Base-by-base conservation (phyloP, 2,888 invertebrate genomes). In the Netelia inedita region DNA sequence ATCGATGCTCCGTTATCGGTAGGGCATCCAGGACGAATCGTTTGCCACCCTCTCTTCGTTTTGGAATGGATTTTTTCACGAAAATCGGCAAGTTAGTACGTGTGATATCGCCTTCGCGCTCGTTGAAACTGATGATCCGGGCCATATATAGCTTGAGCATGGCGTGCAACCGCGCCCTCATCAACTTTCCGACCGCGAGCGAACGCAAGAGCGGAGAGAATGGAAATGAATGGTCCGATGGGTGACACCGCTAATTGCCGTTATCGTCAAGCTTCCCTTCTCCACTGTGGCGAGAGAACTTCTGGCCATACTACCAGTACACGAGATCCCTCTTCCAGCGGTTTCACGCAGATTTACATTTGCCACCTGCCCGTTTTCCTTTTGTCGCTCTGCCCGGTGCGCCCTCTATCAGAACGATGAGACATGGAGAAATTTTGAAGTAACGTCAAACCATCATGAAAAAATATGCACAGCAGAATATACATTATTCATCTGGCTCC, bases 201-300 rank as follows among this genome's bases (percentile, higher is more conserved):
- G 59, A 73, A 79, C 69, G 74, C 68, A n/a, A 69, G 87, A 86
- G 87, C 84, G 85, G 86, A 89, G 89, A 73, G 78, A 68, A 73
- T 65, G 79, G 78, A 82, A 82, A 82, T 78, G 82, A 79, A 82
- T 79, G 82, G 78, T 78, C 74, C 74, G 74, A 68, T 86, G 88
- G 88, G 86, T 43, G 61, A 79, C 85, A 84, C 85, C 88, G 85
- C 90, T 91, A 91, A 91, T 91, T 91, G 89, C 88, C 88, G 91
- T 87, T 90, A 91, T 91, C 90, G 87, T 83, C 83, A 74, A 74
- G 83, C 79, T 74, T 74, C 72, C 72, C 69, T 14, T 57, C 63
- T 63, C 63, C 55, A 43, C 19, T 43, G 79, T n/a, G 53, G 63
- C 79, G 68, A 55, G 79, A 74, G 79, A 83, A 79, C 69, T 66